phyloP scores from a whole-genome alignment of 2,797 vertebrate species.

The Parauchenoglanis ngamensis region DNA sequence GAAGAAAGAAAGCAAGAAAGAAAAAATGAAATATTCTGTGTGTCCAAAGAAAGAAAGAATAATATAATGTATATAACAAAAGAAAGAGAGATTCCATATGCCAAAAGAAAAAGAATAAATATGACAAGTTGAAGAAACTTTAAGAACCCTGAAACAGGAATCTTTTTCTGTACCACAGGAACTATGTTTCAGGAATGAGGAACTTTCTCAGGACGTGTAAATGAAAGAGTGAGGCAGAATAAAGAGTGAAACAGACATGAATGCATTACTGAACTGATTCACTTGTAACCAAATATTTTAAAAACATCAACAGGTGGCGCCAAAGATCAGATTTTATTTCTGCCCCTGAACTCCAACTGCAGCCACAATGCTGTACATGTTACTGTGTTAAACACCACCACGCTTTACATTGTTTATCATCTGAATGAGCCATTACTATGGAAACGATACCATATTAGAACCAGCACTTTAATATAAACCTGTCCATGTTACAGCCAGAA shows the following conservation, averaged over 20 bases:
- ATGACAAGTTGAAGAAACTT: background rate
- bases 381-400: background rate
- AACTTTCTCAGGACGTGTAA: background rate
- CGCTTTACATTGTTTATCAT: background rate
- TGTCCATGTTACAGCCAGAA: background rate
- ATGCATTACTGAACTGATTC: background rate
- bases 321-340: background rate
- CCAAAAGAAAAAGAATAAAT: no score
- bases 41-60: background rate
- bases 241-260: background rate
- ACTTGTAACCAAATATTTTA: no score
- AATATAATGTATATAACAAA: background rate
- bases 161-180: background rate
- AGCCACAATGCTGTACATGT: background rate
- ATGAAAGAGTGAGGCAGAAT: background rate
- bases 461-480: background rate
- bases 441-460: background rate
- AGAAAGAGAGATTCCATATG: no score
- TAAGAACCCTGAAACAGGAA: background rate
- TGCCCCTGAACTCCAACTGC: no score
- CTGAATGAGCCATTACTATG: background rate
- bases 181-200: background rate
- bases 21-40: background rate
- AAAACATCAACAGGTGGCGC: background rate
- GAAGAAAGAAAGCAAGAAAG: background rate